Conservation (phyloP, 64 coral and sea anemone species). For the Porites lutea region DNA sequence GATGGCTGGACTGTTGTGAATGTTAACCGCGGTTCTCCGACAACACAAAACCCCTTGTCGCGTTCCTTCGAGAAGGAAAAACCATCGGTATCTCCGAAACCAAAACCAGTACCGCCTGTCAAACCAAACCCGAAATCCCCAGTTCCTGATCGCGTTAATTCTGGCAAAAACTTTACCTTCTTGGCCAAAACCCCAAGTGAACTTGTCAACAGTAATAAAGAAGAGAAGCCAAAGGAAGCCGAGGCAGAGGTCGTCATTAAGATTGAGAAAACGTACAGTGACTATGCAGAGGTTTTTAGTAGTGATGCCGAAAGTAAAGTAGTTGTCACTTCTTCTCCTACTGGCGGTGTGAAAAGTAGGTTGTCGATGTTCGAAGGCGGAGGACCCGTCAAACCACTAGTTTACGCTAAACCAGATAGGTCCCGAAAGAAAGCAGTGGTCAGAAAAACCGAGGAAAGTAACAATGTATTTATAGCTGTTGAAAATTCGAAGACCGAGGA, state of each 20-base stretch:
- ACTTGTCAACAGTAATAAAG: not conserved
- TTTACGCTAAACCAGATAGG: conserved; percentile 69
- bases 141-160: not conserved
- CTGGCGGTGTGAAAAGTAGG: conserved; percentile 26
- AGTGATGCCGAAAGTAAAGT: not conserved
- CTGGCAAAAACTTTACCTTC: not conserved
- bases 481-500: not conserved
- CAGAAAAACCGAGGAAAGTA: not conserved
- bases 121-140: conserved; percentile 52
- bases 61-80: not conserved
- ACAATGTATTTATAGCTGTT: not conserved
- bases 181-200: not conserved
- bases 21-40: not conserved
- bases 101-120: conserved; percentile 5
- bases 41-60: not conserved
- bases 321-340: not conserved
- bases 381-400: not conserved
- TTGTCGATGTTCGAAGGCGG: conserved; percentile 50
- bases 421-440: not conserved
- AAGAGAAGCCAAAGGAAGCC: not conserved
- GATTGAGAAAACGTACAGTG: not conserved
- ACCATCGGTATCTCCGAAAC: not conserved
- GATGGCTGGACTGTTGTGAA: conserved; percentile 36
- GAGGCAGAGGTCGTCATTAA: not conserved
- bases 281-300: not conserved